Conservation (phyloP, 37 sponge, comb jelly and placozoan species). For the Amphimedon queenslandica region DNA sequence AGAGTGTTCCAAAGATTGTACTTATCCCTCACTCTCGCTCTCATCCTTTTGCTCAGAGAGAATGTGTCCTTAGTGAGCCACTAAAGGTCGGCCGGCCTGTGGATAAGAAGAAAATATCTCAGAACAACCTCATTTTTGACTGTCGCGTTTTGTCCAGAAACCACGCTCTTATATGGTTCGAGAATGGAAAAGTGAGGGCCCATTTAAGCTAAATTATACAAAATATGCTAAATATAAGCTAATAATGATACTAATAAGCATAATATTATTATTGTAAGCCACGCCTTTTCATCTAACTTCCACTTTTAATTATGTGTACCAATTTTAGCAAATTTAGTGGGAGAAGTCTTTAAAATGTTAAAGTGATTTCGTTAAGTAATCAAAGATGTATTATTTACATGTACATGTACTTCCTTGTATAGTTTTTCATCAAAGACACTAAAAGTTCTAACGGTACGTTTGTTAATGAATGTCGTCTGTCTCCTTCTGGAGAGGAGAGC, state of each 20-base stretch:
- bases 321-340: too few relatives aligned
- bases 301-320: too few relatives aligned
- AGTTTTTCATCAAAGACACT: slow-evolving; percentile 97
- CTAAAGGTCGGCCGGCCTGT: slow-evolving; percentile 88
- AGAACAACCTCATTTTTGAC: slow-evolving; percentile 92
- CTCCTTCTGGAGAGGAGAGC: slow-evolving; percentile 91
- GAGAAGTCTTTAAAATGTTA: too few relatives aligned
- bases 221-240: neutral
- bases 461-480: slow-evolving; percentile 85
- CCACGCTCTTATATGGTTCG: slow-evolving; percentile 90
- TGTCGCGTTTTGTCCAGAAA: slow-evolving; percentile 97
- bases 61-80: slow-evolving; percentile 51
- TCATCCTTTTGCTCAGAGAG: slow-evolving; percentile 67
- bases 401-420: neutral
- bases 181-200: slow-evolving; percentile 78
- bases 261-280: too few relatives aligned
- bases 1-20: slow-evolving; percentile 39
- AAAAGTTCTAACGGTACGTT: slow-evolving; percentile 98
- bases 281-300: too few relatives aligned
- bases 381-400: too few relatives aligned
- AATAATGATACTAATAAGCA: too few relatives aligned
- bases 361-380: too few relatives aligned
- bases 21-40: slow-evolving; percentile 68
- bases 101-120: slow-evolving; percentile 66
- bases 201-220: neutral